phyloP scores from a whole-genome alignment of 2,888 invertebrate species.

The Ophonus ardosiacus region DNA sequence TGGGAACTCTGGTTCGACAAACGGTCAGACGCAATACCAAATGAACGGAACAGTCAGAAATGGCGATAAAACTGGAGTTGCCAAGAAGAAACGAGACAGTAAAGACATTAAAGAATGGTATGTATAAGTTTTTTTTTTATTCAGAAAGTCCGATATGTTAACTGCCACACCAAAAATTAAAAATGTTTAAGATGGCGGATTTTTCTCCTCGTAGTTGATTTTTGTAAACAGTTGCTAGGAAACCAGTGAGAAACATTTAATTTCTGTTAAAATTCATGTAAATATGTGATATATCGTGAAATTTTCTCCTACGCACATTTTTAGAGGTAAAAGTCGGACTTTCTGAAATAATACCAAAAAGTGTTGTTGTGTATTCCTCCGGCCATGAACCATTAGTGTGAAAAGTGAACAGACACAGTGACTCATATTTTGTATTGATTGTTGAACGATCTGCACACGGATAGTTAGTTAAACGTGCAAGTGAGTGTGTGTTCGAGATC shows the following conservation, averaged over 20 bases:
- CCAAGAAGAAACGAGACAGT: conserved; percentile 84
- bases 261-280: conserved; percentile 4
- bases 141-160: conserved; percentile 5
- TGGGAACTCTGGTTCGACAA: conserved; percentile 78
- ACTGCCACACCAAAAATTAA: neutral
- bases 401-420: neutral
- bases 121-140: conserved; percentile 80
- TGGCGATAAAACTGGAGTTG: conserved; percentile 74
- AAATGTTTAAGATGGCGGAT: neutral
- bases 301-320: neutral
- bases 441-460: neutral
- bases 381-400: neutral
- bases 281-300: conserved; percentile 10
- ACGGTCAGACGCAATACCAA: conserved; percentile 76
- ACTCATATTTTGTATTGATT: neutral
- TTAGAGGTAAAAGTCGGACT: neutral
- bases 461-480: conserved; percentile 37
- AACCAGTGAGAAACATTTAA: neutral
- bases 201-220: neutral
- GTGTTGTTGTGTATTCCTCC: neutral
- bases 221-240: neutral
- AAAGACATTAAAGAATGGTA: conserved; percentile 98
- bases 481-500: neutral
- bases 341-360: conserved; percentile 16
- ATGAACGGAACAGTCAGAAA: conserved; percentile 78